phyloP scores from a whole-genome alignment of 2,797 vertebrate genomes.

The Ictinia mississippiensis region DNA sequence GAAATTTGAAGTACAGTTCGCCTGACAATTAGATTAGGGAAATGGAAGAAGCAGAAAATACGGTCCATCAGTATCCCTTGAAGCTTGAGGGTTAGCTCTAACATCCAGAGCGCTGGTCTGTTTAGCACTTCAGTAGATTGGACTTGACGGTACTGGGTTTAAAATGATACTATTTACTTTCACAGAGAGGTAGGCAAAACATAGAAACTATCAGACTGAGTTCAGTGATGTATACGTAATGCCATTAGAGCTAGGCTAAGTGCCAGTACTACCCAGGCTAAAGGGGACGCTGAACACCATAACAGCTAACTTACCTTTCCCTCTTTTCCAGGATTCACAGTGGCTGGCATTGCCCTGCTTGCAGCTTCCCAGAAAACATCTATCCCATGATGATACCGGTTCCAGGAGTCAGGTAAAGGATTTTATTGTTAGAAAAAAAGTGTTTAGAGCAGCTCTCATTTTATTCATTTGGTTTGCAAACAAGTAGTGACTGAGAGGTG shows the following conservation, averaged over 20 bases:
- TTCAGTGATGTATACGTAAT: not conserved
- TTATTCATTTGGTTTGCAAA: not conserved
- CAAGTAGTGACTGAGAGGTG: not conserved
- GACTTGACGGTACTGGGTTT: not conserved
- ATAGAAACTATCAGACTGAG: not conserved
- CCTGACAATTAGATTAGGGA: not conserved
- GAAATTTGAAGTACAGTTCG: not conserved
- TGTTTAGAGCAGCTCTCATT: not conserved
- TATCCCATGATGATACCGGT: not conserved
- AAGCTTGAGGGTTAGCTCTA: not conserved
- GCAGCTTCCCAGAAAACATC: not conserved
- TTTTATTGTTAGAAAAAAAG: not conserved
- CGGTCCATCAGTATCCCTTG: not conserved
- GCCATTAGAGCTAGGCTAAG: not conserved
- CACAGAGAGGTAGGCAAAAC: not conserved
- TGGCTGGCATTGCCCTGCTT: not conserved
- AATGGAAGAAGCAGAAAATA: not conserved
- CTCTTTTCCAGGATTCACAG: not conserved
- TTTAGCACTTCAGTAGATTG: not conserved
- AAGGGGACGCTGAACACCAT: not conserved
- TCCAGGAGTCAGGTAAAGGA: not conserved
- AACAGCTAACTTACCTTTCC: not conserved
- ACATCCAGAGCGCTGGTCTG: not conserved
- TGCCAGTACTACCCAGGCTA: not conserved
- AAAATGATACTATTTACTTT: not conserved